phyloP scores from a whole-genome alignment of 2,888 invertebrate genomes.

The Lampropteryx suffumata region DNA sequence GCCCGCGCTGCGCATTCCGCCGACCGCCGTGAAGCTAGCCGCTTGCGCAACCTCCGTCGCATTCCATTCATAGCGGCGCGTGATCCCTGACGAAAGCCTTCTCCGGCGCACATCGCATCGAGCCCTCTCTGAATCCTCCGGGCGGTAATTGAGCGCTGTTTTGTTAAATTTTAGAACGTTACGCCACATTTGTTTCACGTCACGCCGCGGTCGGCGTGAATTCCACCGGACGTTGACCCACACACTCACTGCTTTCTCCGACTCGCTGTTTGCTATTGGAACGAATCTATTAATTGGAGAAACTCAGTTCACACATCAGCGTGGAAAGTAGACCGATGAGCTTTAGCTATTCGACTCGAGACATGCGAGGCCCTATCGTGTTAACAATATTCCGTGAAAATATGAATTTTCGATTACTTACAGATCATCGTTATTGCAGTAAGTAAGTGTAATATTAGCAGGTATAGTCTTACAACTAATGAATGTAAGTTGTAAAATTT shows the following conservation, averaged over 20 bases:
- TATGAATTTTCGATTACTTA: slow-evolving; percentile 17
- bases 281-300: slow-evolving; percentile 83
- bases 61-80: slow-evolving; percentile 79
- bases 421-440: slow-evolving; percentile 17
- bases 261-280: slow-evolving; percentile 80
- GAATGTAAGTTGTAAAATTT: neutral
- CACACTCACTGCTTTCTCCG: slow-evolving; percentile 76
- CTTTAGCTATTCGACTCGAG: slow-evolving; percentile 48
- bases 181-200: slow-evolving; percentile 79
- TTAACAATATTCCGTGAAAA: slow-evolving; percentile 23
- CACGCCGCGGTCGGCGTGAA: slow-evolving; percentile 71
- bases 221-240: slow-evolving; percentile 78
- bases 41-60: slow-evolving; percentile 79
- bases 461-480: neutral
- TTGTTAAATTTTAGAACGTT: slow-evolving; percentile 76
- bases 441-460: slow-evolving; percentile 2
- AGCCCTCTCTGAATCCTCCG: slow-evolving; percentile 52
- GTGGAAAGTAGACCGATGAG: slow-evolving; percentile 76
- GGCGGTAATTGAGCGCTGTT: slow-evolving; percentile 66
- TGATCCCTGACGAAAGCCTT: slow-evolving; percentile 42
- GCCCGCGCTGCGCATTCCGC: slow-evolving; percentile 53
- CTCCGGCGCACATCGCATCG: slow-evolving; percentile 30
- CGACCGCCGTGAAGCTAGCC: slow-evolving; percentile 62
- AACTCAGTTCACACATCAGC: slow-evolving; percentile 81
- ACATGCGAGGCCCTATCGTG: slow-evolving; percentile 35